Evolutionary conservation across 1,140 invertebrate genomes (phyloP).

Genomic region (Berghia stephanieae): DNA sequence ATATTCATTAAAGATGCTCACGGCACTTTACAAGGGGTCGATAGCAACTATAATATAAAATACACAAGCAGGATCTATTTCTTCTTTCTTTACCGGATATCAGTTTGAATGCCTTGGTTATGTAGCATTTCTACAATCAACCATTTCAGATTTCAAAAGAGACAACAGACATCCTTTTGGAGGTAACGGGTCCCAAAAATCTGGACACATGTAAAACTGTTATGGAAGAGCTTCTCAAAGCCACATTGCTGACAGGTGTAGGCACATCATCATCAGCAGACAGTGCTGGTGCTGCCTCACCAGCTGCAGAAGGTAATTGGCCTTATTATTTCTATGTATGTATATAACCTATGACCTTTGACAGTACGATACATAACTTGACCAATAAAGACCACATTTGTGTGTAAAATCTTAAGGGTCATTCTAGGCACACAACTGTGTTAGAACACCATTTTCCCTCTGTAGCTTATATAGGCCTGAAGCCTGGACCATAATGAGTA

Average conservation of each 20-base stretch:
- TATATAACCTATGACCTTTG: background rate
- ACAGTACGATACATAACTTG: background rate
- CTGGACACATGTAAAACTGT: constrained; percentile 76
- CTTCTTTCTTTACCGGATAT: background rate
- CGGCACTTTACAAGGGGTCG: no score
- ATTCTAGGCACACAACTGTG: background rate
- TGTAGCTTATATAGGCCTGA: no score
- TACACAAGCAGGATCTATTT: background rate
- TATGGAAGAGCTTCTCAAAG: constrained; percentile 75
- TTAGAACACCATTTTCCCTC: background rate
- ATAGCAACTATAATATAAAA: background rate
- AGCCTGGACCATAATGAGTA: no score
- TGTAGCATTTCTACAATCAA: no score
- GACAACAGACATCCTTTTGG: constrained; percentile 78
- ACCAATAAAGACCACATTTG: background rate
- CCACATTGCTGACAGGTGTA: constrained; percentile 70
- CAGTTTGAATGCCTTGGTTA: no score
- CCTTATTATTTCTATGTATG: background rate
- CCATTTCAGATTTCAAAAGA: constrained; percentile 27
- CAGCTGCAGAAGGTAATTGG: constrained; percentile 5
- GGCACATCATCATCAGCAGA: constrained; percentile 33
- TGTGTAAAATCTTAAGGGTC: background rate
- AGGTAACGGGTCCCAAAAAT: constrained; percentile 79
- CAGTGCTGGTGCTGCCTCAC: no score
- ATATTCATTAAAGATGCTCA: background rate